phyloP scores from a whole-genome alignment of 2,113 vertebrate genomes.

The Hoplias malabaricus region DNA sequence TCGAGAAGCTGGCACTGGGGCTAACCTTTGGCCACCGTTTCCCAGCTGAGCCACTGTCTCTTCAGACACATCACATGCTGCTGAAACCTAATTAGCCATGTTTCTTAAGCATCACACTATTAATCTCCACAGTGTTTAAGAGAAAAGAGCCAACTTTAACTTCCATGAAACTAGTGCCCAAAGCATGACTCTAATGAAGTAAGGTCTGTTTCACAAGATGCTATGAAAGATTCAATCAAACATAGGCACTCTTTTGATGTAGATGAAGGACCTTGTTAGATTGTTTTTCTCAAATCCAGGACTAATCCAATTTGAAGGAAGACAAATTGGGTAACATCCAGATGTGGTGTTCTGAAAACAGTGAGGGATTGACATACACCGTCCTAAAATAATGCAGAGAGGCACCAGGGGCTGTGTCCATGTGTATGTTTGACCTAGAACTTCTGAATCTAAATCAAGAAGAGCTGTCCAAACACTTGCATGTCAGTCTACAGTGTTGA shows the following conservation, averaged over 20 bases:
- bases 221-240: not conserved
- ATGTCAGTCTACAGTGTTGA: not conserved
- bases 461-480: not conserved
- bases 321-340: not conserved
- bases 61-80: conserved; percentile 37
- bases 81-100: conserved; percentile 33
- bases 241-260: not conserved
- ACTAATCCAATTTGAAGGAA: not conserved
- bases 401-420: no score
- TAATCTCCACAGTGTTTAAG: conserved; percentile 8
- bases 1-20: conserved; percentile 36
- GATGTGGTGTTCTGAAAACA: not conserved
- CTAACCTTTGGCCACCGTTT: not conserved
- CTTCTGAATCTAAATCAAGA: not conserved
- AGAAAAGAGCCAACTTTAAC: not conserved
- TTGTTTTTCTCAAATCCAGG: conserved; percentile 1
- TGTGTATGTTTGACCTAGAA: not conserved
- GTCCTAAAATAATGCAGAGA: not conserved
- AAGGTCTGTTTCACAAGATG: not conserved
- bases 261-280: not conserved
- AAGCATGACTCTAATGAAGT: not conserved
- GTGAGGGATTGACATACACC: not conserved
- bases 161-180: not conserved
- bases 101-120: conserved; percentile 13
- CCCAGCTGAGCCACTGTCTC: not conserved